phyloP scores from a whole-genome alignment of 2,888 invertebrate genomes.

The Parnassius orleans region DNA sequence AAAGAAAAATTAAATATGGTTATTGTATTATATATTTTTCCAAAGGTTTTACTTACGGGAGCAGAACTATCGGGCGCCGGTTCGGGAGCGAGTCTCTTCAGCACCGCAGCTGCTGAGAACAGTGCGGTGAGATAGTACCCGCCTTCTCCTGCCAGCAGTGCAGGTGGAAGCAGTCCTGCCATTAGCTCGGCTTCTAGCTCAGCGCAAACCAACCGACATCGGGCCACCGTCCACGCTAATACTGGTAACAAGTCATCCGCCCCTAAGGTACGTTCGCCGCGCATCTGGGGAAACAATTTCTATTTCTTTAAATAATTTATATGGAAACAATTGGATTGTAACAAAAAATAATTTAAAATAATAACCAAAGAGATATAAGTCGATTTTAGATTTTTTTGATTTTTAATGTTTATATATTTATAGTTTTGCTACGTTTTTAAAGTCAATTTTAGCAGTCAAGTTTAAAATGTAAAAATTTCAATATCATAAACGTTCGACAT shows the following conservation, averaged over 20 bases:
- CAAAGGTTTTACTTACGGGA: conserved; percentile 53
- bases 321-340: background rate
- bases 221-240: conserved; percentile 94
- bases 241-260: conserved; percentile 96
- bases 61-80: conserved; percentile 56
- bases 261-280: conserved; percentile 85
- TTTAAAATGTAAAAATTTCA: no score
- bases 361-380: no score
- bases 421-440: no score
- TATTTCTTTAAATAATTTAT: conserved; percentile 3
- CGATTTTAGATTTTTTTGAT: no score
- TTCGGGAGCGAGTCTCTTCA: conserved; percentile 85
- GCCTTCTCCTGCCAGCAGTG: conserved; percentile 94
- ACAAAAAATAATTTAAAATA: no score
- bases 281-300: conserved; percentile 73
- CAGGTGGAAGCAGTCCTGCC: conserved; percentile 96
- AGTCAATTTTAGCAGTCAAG: no score
- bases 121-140: conserved; percentile 97
- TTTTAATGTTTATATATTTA: no score
- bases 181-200: conserved; percentile 98
- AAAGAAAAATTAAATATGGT: no score
- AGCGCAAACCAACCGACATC: conserved; percentile 93
- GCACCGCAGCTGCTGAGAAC: conserved; percentile 94
- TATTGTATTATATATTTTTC: no score
- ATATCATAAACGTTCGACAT: no score